Evolutionary conservation across 2,113 vertebrate species (phyloP).

Genomic region (Spea bombifrons): DNA sequence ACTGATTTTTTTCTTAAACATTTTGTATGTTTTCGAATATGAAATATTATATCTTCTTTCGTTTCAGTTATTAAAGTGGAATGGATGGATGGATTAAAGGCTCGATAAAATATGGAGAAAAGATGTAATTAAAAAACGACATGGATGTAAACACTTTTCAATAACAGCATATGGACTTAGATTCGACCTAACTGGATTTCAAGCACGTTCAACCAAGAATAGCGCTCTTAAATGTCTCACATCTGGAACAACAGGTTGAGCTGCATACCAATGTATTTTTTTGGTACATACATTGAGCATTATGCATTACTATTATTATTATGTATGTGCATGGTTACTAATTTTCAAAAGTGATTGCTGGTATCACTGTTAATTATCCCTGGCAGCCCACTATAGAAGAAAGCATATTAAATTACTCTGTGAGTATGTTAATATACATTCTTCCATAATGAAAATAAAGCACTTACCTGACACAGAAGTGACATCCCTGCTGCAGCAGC

Average conservation of each 20-base stretch:
- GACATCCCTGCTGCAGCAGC: too few species aligned
- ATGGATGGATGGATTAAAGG: conserved; percentile 60
- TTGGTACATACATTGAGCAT: conserved; percentile 42
- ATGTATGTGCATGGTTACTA: neutral
- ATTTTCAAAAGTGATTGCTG: neutral
- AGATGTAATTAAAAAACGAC: conserved; percentile 60
- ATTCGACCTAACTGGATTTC: conserved; percentile 63
- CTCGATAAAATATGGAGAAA: conserved; percentile 60
- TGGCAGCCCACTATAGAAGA: too few species aligned
- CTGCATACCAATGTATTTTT: conserved; percentile 50
- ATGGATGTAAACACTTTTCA: conserved; percentile 67
- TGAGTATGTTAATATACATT: too few species aligned
- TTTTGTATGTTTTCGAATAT: neutral
- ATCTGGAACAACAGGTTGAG: conserved; percentile 55
- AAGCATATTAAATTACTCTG: too few species aligned
- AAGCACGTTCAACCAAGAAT: conserved; percentile 50
- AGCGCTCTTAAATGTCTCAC: conserved; percentile 51
- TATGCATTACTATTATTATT: too few species aligned
- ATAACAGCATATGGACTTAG: conserved; percentile 56
- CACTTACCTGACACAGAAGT: too few species aligned
- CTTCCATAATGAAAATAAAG: too few species aligned
- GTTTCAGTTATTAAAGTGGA: conserved; percentile 68
- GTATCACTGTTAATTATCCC: too few species aligned
- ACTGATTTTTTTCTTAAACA: conserved; percentile 4
- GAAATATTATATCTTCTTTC: conserved; percentile 50